Evolutionary conservation across 2,888 invertebrate species (phyloP).

Genomic region (Linhomoeus sp.): DNA sequence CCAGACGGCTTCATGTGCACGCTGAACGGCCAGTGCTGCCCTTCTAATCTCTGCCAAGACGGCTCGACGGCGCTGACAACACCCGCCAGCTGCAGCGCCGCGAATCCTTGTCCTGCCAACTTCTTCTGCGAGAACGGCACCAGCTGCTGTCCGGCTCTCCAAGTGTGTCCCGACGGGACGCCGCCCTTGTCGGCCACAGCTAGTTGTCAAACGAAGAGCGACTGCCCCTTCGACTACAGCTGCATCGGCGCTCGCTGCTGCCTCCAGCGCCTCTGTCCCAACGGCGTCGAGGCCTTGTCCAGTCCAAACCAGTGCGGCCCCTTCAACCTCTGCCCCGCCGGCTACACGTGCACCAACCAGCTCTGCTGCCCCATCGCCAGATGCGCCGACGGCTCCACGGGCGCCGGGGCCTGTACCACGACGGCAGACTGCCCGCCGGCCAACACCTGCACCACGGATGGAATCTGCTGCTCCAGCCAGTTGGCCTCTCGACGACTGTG

Average conservation of each 20-base stretch:
- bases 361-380: not conserved
- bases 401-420: too few species aligned
- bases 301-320: not conserved
- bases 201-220: not conserved
- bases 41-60: too few species aligned
- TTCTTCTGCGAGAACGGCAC: too few species aligned
- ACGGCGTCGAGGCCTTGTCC: not conserved
- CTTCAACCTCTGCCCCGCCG: conserved; percentile 2
- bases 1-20: conserved; percentile 14
- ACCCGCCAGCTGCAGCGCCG: too few species aligned
- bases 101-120: too few species aligned
- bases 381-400: too few species aligned
- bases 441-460: too few species aligned
- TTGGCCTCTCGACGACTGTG: too few species aligned
- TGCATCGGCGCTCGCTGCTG: conserved; percentile 3
- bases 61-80: too few species aligned
- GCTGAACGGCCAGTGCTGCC: conserved; percentile 9
- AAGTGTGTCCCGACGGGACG: not conserved
- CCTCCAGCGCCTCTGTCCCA: not conserved
- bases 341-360: conserved; percentile 1
- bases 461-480: too few species aligned
- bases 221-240: conserved; percentile 1
- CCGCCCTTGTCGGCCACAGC: not conserved
- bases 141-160: not conserved
- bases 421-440: too few species aligned